Conservation (phyloP, 2,113 vertebrate genomes). For the Raja brachyura region DNA sequence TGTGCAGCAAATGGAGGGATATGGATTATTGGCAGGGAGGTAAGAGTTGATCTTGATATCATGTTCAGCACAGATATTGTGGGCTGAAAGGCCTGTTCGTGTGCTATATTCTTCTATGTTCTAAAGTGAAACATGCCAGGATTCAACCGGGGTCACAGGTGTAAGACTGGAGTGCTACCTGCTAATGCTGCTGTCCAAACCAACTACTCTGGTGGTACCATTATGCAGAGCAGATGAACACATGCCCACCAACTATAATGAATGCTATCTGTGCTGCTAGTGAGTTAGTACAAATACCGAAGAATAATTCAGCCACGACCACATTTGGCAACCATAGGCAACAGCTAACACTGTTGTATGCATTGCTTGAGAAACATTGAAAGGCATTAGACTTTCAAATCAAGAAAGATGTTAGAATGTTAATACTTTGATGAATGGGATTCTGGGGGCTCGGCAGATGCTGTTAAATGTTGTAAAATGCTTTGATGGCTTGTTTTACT, state of each 20-base stretch:
- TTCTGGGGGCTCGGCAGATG: not conserved
- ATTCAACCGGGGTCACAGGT: too few species aligned
- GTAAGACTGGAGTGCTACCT: too few species aligned
- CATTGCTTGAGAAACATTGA: not conserved
- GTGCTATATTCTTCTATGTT: too few species aligned
- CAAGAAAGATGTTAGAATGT: not conserved
- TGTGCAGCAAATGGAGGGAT: too few species aligned
- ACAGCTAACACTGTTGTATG: not conserved
- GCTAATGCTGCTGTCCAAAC: too few species aligned
- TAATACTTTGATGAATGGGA: not conserved
- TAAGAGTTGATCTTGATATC: too few species aligned
- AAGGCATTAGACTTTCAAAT: not conserved
- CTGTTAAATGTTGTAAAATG: not conserved
- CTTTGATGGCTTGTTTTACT: not conserved
- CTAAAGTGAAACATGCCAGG: too few species aligned
- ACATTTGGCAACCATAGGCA: not conserved
- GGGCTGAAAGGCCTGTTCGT: too few species aligned
- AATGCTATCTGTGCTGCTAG: not conserved
- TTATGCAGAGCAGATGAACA: not conserved
- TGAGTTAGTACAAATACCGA: not conserved
- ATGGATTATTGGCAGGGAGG: too few species aligned
- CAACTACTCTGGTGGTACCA: not conserved
- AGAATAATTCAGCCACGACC: not conserved
- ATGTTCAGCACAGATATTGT: too few species aligned
- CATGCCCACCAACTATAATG: not conserved